Evolutionary conservation across 2,888 invertebrate species (phyloP).

Genomic region (Eupithecia pulchellata): DNA sequence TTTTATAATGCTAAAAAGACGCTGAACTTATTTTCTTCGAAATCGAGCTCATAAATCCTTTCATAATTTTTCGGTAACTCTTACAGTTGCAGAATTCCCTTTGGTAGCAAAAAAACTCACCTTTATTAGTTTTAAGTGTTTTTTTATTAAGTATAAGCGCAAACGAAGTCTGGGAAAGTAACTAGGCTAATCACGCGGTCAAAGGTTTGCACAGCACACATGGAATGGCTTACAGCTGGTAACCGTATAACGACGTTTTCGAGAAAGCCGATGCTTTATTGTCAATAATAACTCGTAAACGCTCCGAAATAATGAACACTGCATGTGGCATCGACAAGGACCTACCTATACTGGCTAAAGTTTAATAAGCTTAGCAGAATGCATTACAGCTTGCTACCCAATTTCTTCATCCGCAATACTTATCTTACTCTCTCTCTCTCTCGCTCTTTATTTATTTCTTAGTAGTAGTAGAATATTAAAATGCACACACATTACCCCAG

Average conservation of each 20-base stretch:
- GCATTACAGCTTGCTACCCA: not conserved
- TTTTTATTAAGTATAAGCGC: not conserved
- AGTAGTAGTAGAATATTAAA: too few relatives aligned
- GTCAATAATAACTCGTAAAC: constrained; percentile 73
- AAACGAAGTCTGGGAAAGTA: not conserved
- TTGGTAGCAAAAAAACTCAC: too few relatives aligned
- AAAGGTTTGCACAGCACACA: not conserved
- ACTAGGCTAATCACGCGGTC: not conserved
- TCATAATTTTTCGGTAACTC: too few relatives aligned
- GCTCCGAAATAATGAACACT: constrained; percentile 65
- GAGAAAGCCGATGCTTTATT: constrained; percentile 74
- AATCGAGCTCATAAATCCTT: too few relatives aligned
- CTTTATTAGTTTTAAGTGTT: not conserved
- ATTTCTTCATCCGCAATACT: not conserved
- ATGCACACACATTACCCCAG: too few relatives aligned
- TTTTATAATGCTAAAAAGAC: too few relatives aligned
- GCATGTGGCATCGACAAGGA: constrained; percentile 57
- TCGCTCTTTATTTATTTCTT: too few relatives aligned
- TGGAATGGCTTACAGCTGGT: not conserved
- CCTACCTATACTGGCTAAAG: not conserved
- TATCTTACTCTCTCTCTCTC: too few relatives aligned
- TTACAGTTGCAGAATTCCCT: too few relatives aligned
- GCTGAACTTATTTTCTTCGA: too few relatives aligned
- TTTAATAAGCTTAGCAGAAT: not conserved
- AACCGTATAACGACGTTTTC: constrained; percentile 64